Percentiles rank a stretch among this genome's conserved stretches.
phyloP scores from a whole-genome alignment of 1,140 invertebrate genomes.

The Pemphigus obesinymphae region DNA sequence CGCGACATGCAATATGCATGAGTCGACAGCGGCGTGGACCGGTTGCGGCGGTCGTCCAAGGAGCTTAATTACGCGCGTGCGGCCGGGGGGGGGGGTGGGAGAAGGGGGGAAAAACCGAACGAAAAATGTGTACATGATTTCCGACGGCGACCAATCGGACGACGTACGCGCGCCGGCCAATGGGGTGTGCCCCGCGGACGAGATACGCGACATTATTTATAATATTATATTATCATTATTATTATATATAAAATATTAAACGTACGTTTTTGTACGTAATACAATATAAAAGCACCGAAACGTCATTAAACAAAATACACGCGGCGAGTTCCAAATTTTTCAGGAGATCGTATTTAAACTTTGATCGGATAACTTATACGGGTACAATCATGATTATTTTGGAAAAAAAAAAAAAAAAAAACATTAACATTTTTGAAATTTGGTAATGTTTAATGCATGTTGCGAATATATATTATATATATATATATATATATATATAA shows the following conservation, averaged over 20 bases:
- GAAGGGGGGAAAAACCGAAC: not conserved
- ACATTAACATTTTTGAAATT: no score
- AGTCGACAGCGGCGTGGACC: not conserved
- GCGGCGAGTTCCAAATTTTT: no score
- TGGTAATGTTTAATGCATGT: no score
- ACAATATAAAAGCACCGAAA: not conserved
- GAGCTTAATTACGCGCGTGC: conserved; percentile 37
- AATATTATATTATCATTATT: no score
- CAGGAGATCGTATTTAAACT: no score
- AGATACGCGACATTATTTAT: not conserved
- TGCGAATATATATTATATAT: no score
- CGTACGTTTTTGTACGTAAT: not conserved
- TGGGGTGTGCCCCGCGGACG: not conserved
- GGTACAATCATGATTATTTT: no score
- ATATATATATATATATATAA: no score
- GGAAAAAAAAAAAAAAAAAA: no score
- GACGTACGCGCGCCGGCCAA: not conserved
- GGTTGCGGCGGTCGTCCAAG: not conserved
- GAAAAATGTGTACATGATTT: not conserved
- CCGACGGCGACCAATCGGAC: conserved; percentile 6
- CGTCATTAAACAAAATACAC: no score
- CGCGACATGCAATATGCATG: conserved; percentile 37
- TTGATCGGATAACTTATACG: no score
- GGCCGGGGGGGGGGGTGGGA: no score
- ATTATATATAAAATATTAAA: not conserved